Conservation (phyloP, 2,113 vertebrate species). For the Gallinago paraguaiae region DNA sequence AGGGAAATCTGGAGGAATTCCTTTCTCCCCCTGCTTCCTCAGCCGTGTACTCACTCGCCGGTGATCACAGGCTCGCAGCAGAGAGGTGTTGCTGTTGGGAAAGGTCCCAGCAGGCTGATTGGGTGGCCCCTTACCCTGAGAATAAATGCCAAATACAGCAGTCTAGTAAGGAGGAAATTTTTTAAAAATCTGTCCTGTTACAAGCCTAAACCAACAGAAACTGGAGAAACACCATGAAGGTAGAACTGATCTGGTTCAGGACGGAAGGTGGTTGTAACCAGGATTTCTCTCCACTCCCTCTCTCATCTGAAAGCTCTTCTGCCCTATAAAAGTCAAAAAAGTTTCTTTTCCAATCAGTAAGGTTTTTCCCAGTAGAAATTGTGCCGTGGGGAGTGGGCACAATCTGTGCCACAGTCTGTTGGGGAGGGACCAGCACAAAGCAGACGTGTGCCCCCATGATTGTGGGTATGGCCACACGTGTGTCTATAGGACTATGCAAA, state of each 20-base stretch:
- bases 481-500: neutral
- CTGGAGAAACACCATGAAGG: neutral
- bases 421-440: neutral
- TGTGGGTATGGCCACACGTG: neutral
- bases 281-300: neutral
- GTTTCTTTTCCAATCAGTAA: constrained; percentile 26
- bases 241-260: neutral
- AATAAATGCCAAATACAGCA: constrained; percentile 49
- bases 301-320: constrained; percentile 39
- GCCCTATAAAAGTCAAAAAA: constrained; percentile 17
- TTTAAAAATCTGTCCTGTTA: neutral
- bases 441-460: neutral
- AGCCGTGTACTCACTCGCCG: constrained; percentile 36
- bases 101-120: constrained; percentile 56
- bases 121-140: constrained; percentile 61
- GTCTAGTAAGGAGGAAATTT: constrained; percentile 29
- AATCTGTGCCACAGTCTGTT: neutral
- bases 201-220: constrained; percentile 34
- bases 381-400: neutral
- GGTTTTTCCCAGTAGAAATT: neutral
- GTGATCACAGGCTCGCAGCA: constrained; percentile 46
- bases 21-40: constrained; percentile 32
- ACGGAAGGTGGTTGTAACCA: neutral
- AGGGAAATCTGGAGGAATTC: neutral
- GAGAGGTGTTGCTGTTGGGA: constrained; percentile 63